Conservation (phyloP, 2,113 vertebrate genomes). For the Microtus richardsoni region DNA sequence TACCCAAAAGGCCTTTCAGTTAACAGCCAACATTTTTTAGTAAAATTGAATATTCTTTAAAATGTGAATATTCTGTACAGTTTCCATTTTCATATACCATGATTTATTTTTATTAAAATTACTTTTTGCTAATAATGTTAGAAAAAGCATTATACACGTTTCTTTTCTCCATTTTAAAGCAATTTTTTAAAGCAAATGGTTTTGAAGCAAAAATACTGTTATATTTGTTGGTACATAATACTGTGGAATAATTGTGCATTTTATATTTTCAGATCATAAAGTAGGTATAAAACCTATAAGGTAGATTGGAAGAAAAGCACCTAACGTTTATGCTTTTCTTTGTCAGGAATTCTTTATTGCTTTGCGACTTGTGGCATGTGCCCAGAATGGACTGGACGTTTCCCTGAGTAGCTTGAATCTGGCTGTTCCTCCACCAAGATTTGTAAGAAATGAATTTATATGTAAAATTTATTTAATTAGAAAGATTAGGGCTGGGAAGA, state of each 20-base stretch:
- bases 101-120: conserved; percentile 43
- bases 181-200: conserved; percentile 54
- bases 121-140: conserved; percentile 3
- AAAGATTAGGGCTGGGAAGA: not conserved
- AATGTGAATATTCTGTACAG: conserved; percentile 3
- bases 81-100: not conserved
- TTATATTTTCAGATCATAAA: conserved; percentile 62
- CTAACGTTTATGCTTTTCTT: conserved; percentile 56
- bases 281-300: not conserved
- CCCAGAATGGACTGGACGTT: conserved; percentile 98
- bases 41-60: conserved; percentile 49
- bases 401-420: conserved; percentile 92
- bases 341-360: conserved; percentile 98
- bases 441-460: conserved; percentile 91
- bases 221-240: conserved; percentile 41
- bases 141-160: conserved; percentile 12
- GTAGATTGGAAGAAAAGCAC: not conserved
- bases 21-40: conserved; percentile 36
- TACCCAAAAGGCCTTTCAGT: conserved; percentile 14
- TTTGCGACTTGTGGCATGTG: conserved; percentile 96
- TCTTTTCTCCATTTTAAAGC: conserved; percentile 56
- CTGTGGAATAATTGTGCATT: conserved; percentile 44
- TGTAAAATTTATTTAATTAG: conserved; percentile 60
- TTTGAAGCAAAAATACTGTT: conserved; percentile 7
- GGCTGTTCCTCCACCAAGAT: conserved; percentile 95